phyloP scores from a whole-genome alignment of 2,888 invertebrate species.

The Baronia brevicornis region DNA sequence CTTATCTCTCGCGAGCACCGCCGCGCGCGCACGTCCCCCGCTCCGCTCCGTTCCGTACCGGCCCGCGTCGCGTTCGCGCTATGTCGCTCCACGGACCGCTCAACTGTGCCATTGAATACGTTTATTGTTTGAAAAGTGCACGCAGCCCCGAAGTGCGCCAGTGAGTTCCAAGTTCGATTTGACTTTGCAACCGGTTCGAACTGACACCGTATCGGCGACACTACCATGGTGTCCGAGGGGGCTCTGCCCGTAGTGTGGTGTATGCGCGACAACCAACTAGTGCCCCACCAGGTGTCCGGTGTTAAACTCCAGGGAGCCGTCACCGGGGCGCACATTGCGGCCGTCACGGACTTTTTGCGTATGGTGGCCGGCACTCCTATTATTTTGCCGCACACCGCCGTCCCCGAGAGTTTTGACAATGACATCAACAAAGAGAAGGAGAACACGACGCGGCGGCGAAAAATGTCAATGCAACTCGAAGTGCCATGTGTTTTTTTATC shows the following conservation, averaged over 20 bases:
- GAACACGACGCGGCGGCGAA: conserved; percentile 55
- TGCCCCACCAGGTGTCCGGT: conserved; percentile 80
- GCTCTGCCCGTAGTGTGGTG: conserved; percentile 80
- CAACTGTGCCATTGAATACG: conserved; percentile 48
- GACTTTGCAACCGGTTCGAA: conserved; percentile 13
- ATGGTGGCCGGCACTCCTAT: conserved; percentile 79
- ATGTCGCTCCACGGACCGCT: conserved; percentile 54
- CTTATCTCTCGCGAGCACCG: conserved; percentile 76
- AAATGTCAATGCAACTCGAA: conserved; percentile 73
- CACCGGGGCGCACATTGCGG: conserved; percentile 79
- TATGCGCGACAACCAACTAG: conserved; percentile 80
- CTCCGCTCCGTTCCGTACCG: conserved; percentile 42
- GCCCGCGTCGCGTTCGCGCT: conserved; percentile 53
- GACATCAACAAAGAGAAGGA: conserved; percentile 63
- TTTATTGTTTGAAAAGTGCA: conserved; percentile 50
- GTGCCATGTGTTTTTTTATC: conserved; percentile 72
- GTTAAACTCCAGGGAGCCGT: conserved; percentile 79
- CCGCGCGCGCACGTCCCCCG: conserved; percentile 63
- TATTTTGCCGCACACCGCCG: conserved; percentile 68
- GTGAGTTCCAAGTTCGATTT: conserved; percentile 30
- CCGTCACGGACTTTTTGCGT: conserved; percentile 78
- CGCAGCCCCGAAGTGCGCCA: conserved; percentile 51
- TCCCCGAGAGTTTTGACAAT: conserved; percentile 59
- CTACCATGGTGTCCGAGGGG: conserved; percentile 78
- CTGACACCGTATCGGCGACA: conserved; percentile 22